Conservation (phyloP, 2,888 invertebrate genomes). For the Drepanosiphum platanoidis region DNA sequence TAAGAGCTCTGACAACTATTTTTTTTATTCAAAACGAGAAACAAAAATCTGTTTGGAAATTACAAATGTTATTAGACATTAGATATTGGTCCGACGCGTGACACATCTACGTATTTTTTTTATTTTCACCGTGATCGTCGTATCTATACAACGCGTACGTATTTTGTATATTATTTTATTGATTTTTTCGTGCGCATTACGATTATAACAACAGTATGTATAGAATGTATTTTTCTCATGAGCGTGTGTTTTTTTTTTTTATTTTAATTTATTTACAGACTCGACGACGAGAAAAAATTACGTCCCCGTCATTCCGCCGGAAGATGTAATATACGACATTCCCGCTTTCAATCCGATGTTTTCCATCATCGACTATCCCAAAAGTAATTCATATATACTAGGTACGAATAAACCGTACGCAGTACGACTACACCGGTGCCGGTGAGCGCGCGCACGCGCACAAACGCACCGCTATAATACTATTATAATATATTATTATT, state of each 20-base stretch:
- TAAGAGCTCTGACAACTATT: no score
- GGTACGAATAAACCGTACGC: neutral
- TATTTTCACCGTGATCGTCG: no score
- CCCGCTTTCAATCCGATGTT: conserved; percentile 32
- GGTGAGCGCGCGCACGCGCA: neutral
- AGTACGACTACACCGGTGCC: neutral
- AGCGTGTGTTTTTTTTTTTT: neutral
- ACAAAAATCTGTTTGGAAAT: no score
- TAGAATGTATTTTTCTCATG: no score
- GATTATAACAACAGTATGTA: no score
- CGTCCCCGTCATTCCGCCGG: neutral
- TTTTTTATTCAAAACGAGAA: no score
- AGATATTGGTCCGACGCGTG: no score
- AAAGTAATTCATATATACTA: conserved; percentile 28
- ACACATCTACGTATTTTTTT: no score
- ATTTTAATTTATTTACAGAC: conserved; percentile 32
- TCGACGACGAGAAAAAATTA: conserved; percentile 35
- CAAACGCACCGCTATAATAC: neutral
- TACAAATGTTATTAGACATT: no score
- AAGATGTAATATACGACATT: conserved; percentile 23
- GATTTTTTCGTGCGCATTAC: neutral
- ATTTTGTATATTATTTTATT: no score
- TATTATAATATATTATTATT: neutral
- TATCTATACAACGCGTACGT: no score
- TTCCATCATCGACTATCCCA: conserved; percentile 27